A percentile compares a stretch with the other conserved stretches of the same genome.
Evolutionary conservation across 2,888 invertebrate species (phyloP).

Genomic region (Tenthredo distinguenda): DNA sequence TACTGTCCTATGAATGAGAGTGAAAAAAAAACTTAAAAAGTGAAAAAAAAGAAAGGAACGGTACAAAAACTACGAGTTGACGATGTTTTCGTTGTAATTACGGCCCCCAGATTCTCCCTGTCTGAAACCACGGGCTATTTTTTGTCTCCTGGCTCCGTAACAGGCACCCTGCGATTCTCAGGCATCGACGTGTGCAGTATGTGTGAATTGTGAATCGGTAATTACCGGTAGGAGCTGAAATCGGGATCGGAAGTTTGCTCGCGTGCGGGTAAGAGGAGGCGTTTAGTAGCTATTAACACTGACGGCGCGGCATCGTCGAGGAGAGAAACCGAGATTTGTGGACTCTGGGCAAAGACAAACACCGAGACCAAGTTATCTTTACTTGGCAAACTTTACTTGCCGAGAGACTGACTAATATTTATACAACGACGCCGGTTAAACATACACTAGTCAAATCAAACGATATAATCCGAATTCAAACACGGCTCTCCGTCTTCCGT

Average conservation of each 20-base stretch:
- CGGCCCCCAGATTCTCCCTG: constrained; percentile 56
- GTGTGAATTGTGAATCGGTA: constrained; percentile 24
- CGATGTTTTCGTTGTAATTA: constrained; percentile 75
- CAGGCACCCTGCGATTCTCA: not conserved
- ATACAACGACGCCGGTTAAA: constrained; percentile 64
- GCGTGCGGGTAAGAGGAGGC: constrained; percentile 48
- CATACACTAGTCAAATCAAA: constrained; percentile 52
- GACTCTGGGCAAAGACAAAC: constrained; percentile 69
- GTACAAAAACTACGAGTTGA: constrained; percentile 64
- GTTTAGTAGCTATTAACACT: constrained; percentile 50
- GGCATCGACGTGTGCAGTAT: not conserved
- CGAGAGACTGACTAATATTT: constrained; percentile 70
- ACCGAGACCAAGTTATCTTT: constrained; percentile 67
- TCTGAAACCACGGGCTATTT: not conserved
- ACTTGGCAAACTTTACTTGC: constrained; percentile 68
- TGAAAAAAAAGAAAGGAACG: constrained; percentile 61
- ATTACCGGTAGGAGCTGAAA: constrained; percentile 17
- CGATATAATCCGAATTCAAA: constrained; percentile 53
- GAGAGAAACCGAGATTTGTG: constrained; percentile 71
- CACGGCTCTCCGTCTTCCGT: constrained; percentile 36
- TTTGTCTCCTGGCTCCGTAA: not conserved
- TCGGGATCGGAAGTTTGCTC: constrained; percentile 29
- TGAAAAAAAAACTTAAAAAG: constrained; percentile 59
- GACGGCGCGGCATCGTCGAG: not conserved
- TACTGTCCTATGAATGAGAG: constrained; percentile 57